Evolutionary conservation across 2,797 vertebrate genomes (phyloP).

Genomic region (Amblyopsis hoosieri): DNA sequence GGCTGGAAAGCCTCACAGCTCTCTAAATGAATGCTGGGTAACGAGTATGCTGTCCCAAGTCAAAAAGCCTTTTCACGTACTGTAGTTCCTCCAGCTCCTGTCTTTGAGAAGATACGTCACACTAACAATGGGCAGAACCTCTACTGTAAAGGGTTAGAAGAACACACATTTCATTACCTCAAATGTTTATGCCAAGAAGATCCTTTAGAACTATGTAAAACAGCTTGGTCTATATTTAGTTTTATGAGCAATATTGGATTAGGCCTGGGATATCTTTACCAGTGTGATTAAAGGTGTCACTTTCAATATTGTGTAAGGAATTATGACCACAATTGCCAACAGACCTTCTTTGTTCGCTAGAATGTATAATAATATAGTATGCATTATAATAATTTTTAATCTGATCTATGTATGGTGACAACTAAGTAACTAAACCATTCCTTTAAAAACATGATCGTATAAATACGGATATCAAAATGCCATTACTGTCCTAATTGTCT

Average conservation of each 20-base stretch:
- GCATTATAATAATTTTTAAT: conserved; percentile 1
- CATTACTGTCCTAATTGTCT: neutral
- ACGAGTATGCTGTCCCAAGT: conserved; percentile 19
- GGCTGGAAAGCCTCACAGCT: conserved; percentile 54
- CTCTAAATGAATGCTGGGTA: conserved; percentile 50
- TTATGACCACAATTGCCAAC: conserved; percentile 42
- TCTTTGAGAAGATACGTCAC: conserved; percentile 20
- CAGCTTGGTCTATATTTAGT: conserved; percentile 71
- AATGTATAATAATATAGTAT: conserved; percentile 32
- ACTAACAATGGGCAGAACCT: conserved; percentile 33
- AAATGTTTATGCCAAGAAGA: conserved; percentile 47
- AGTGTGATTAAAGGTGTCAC: conserved; percentile 59
- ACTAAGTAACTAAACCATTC: conserved; percentile 17
- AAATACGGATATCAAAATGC: conserved; percentile 4
- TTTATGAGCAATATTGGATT: conserved; percentile 78
- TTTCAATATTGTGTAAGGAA: conserved; percentile 30
- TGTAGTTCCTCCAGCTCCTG: conserved; percentile 8
- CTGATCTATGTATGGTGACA: conserved; percentile 21
- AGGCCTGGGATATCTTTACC: conserved; percentile 60
- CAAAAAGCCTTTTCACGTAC: conserved; percentile 22
- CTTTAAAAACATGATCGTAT: conserved; percentile 14
- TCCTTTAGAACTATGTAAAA: conserved; percentile 52
- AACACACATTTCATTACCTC: conserved; percentile 32
- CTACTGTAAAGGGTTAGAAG: conserved; percentile 10
- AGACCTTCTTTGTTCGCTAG: neutral